phyloP scores from a whole-genome alignment of 1,140 invertebrate genomes.

The Pseudomyrmex flavicornis region DNA sequence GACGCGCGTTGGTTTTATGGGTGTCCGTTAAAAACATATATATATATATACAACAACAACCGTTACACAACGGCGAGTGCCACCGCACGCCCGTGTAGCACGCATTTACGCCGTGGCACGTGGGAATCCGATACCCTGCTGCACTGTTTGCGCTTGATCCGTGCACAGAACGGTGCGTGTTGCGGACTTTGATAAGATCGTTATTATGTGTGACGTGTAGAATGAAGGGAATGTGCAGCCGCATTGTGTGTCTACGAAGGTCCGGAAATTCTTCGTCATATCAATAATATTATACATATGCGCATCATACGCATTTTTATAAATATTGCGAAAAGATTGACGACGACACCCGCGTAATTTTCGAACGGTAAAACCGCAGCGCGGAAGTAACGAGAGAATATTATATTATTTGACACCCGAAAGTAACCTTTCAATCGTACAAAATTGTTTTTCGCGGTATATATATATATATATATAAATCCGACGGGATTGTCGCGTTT shows the following conservation, averaged over 20 bases:
- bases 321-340: not conserved
- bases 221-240: no score
- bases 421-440: not conserved
- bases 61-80: conserved; percentile 19
- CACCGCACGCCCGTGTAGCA: not conserved
- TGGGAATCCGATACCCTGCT: conserved; percentile 25
- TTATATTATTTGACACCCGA: not conserved
- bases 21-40: conserved; percentile 42
- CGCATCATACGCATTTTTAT: not conserved
- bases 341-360: no score
- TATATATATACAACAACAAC: not conserved
- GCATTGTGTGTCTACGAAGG: not conserved
- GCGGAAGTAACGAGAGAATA: not conserved
- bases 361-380: not conserved
- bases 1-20: conserved; percentile 47
- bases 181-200: conserved; percentile 21
- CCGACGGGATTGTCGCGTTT: not conserved
- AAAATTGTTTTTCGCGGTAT: not conserved
- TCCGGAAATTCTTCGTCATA: not conserved
- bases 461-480: no score
- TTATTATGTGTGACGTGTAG: not conserved
- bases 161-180: not conserved
- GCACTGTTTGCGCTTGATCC: conserved; percentile 14
- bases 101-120: conserved; percentile 30
- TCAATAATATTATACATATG: not conserved